Conservation (phyloP, 2,888 invertebrate species). For the Chrysotoxum bicinctum region DNA sequence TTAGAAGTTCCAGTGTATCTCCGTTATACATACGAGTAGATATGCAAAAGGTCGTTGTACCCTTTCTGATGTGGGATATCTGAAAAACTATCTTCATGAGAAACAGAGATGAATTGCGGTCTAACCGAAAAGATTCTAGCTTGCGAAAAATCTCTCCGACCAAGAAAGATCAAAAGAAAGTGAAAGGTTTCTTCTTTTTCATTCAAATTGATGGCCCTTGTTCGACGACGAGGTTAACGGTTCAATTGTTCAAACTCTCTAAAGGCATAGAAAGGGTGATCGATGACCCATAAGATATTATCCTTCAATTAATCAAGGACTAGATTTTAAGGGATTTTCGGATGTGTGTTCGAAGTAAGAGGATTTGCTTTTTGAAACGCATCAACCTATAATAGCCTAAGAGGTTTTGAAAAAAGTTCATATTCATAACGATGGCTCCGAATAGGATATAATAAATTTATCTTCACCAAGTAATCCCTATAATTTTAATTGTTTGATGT, state of each 20-base stretch:
- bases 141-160: constrained; percentile 8
- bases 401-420: neutral
- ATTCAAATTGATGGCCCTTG: constrained; percentile 63
- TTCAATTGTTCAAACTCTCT: constrained; percentile 24
- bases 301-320: constrained; percentile 70
- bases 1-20: neutral
- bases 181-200: constrained; percentile 50
- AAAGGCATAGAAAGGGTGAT: constrained; percentile 37
- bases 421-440: neutral
- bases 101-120: constrained; percentile 33
- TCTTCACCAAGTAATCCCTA: neutral
- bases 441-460: neutral
- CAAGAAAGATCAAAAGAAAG: constrained; percentile 22
- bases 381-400: constrained; percentile 1
- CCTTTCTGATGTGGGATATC: neutral
- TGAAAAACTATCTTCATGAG: constrained; percentile 66
- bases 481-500: neutral
- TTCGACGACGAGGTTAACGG: constrained; percentile 21
- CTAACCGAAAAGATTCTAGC: constrained; percentile 23
- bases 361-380: neutral
- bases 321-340: constrained; percentile 48
- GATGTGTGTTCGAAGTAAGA: constrained; percentile 13
- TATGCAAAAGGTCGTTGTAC: constrained; percentile 55
- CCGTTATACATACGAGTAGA: neutral
- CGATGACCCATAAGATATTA: constrained; percentile 69